A percentile compares a stretch with the other conserved stretches of the same genome.
phyloP scores from a whole-genome alignment of 2,888 invertebrate genomes.

The Laothoe populi region DNA sequence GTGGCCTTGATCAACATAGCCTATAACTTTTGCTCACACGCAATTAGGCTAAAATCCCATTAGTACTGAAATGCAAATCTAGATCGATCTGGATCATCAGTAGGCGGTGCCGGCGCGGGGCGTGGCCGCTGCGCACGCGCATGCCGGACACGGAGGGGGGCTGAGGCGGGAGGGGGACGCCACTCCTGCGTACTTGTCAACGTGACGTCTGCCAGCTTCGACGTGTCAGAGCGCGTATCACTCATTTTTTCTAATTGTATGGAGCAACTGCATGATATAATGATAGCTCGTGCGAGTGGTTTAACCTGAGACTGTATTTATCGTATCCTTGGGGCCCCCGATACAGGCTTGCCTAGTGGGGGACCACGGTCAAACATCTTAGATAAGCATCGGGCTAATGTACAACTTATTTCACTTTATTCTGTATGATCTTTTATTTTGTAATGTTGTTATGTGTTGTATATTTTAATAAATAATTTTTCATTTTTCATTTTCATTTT shows the following conservation, averaged over 20 bases:
- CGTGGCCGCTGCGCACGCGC: conserved; percentile 50
- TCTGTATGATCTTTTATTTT: too few relatives aligned
- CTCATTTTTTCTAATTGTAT: conserved; percentile 45
- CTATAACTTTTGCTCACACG: background rate
- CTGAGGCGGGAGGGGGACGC: conserved; percentile 54
- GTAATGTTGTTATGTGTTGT: too few relatives aligned
- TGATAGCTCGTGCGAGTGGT: too few relatives aligned
- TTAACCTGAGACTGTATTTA: too few relatives aligned
- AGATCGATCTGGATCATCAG: conserved; percentile 74
- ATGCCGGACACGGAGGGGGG: conserved; percentile 41
- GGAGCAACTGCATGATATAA: too few relatives aligned
- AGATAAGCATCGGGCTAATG: too few relatives aligned
- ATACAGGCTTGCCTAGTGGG: too few relatives aligned
- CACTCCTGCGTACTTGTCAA: conserved; percentile 73
- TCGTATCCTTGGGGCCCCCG: too few relatives aligned
- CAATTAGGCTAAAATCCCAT: background rate
- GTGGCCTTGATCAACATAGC: background rate
- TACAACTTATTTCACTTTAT: too few relatives aligned
- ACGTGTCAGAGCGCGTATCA: conserved; percentile 46
- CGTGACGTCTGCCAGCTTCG: conserved; percentile 58
- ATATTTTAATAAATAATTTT: too few relatives aligned
- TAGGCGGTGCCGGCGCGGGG: conserved; percentile 69
- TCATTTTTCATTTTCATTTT: too few relatives aligned
- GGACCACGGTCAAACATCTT: too few relatives aligned
- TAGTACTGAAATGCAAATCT: conserved; percentile 54